Conservation (phyloP, 2,113 vertebrate genomes). For the Pluvianellus socialis region DNA sequence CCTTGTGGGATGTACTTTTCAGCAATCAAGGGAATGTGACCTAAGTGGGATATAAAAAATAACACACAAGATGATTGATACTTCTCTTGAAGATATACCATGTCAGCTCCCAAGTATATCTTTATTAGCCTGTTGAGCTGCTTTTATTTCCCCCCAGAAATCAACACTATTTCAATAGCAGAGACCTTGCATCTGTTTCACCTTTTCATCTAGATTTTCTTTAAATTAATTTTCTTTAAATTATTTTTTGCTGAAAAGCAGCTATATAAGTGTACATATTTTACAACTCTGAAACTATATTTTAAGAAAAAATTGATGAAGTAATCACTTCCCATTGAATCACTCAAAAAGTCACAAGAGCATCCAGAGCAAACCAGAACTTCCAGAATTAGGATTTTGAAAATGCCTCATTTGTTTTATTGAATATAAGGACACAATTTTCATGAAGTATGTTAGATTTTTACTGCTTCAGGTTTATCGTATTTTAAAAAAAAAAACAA, state of each 20-base stretch:
- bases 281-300: not conserved
- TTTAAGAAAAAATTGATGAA: not conserved
- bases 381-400: not conserved
- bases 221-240: not conserved
- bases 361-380: not conserved
- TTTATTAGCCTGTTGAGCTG: not conserved
- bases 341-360: not conserved
- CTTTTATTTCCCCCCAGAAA: not conserved
- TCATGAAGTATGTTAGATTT: not conserved
- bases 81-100: not conserved
- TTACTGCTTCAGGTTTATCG: not conserved
- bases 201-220: not conserved
- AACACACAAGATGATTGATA: not conserved
- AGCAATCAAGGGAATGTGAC: not conserved
- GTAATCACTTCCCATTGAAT: not conserved
- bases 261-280: not conserved
- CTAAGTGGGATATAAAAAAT: not conserved
- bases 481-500: not conserved
- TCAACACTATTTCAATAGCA: not conserved
- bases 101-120: not conserved
- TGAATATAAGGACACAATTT: not conserved
- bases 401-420: not conserved
- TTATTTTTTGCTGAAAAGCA: not conserved
- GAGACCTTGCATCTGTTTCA: not conserved
- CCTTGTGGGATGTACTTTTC: not conserved